Evolutionary conservation across 2,113 vertebrate species (phyloP), one percentile per base, ranked within the genome.

Genomic region (Elephantulus edwardii): DNA sequence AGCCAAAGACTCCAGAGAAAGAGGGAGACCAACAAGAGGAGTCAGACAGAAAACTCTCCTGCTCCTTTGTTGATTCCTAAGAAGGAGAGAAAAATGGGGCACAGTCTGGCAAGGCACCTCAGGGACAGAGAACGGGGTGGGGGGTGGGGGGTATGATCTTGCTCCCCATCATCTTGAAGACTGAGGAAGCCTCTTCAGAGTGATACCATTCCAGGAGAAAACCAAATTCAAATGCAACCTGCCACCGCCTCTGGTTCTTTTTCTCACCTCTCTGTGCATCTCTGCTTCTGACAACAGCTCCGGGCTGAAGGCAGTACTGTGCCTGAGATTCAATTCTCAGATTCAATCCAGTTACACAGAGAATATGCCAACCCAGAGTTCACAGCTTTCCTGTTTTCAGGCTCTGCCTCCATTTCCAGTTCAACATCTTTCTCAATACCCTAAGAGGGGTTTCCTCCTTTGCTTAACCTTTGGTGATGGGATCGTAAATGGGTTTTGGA

Each of bases 131-230:
- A 71, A n/a, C n/a, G n/a, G n/a, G n/a, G n/a, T n/a, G n/a, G n/a
- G n/a, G n/a, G n/a, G n/a, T n/a, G n/a, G n/a, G 40, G 46, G 54
- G 16, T 16, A 70, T 71, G 28, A 46, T 26, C 22, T 89, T 40
- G 19, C 54, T 35, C 2, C 35, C 48, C n/a, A 48, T 30, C 22
- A 16, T 72, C 46, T 56, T 11, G 3, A 66, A 60, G 62, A 52
- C 10, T 35, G 56, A 52, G 70, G 30, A 64, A n/a, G 14, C 22
- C 71, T 79, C 58, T 74, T 77, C 24, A 50, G 66, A 86, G 48
- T 75, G n/a, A 56, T 85, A 83, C 70, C 28, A 46, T 82, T 88
- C 56, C 75, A 86, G 85, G 28, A 80, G 48, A 78, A 86, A 90
- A 85, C 44, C 38, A 16, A 88, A 77, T 66, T 58, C 4, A 33